Base-by-base conservation (phyloP, 1,140 invertebrate species). In the Lordiphosa stackelbergi region DNA sequence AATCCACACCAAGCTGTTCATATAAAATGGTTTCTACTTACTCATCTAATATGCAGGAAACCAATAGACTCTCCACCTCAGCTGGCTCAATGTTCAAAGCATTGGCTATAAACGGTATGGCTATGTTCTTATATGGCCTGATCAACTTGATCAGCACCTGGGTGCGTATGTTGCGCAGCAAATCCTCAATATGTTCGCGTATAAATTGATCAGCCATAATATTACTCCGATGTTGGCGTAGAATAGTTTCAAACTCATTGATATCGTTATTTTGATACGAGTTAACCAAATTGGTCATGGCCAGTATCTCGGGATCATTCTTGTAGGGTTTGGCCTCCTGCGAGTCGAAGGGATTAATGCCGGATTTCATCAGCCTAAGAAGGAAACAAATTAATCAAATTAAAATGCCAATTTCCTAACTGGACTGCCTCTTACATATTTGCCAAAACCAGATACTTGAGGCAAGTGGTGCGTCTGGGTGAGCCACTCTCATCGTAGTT, bases 161-260 rank as follows among this genome's bases (percentile, higher is more conserved):
- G n/a, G 97, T 99, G 60, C 98, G 91, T 74, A 99, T 99, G 89
- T 99, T 99, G 40, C 96, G 90, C 42, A 99, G 89, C 31, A 99
- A 90, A 91, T 99, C 98, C 92, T 99, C 98, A 87, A 99, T 99
- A 85, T 99, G 98, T 89, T 99, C 98, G 77, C 97, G 91, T 81
- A 99, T 99, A 88, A 99, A 99, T 5, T 96, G 97, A 91, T 99
- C 98, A 86, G 98, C 96, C 98, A 99, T 99, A 51, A 99, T 99
- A 86, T 95, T 96, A 85, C 96, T 95, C 66, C 96, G 92, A 89
- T 99, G 98, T 85, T 95, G 94, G 85, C 97, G 95, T 42, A 99
- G 88, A 77, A 99, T 99, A 61, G 94, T 93, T 89, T 99, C 98
- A 91, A 99, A 99, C 70, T 98, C 96, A 87, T 97, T 97, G 55